A percentile compares a stretch with the other conserved stretches of the same genome.
Evolutionary conservation across 1,140 invertebrate species (phyloP).

Genomic region (Andricus grossulariae): DNA sequence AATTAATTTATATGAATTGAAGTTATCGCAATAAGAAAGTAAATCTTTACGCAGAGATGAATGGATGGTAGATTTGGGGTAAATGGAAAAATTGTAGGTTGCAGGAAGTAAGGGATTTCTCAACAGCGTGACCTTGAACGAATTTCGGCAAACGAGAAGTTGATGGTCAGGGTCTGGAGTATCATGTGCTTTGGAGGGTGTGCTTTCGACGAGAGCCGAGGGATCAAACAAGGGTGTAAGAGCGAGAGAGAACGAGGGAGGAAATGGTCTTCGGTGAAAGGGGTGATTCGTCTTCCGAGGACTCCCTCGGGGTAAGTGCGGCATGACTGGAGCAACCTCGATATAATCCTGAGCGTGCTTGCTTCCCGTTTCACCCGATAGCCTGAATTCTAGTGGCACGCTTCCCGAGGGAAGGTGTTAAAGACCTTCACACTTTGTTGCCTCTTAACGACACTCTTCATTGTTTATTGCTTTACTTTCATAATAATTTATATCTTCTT

Average conservation of each 20-base stretch:
- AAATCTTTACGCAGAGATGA: too few species aligned
- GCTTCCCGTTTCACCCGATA: conserved; percentile 24
- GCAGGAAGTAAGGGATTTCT: not conserved
- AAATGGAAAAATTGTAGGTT: too few species aligned
- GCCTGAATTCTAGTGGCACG: conserved; percentile 25
- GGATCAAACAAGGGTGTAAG: conserved; percentile 28
- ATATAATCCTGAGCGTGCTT: conserved; percentile 29
- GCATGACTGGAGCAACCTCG: conserved; percentile 25
- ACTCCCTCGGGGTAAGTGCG: conserved; percentile 22
- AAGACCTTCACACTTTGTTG: conserved; percentile 8
- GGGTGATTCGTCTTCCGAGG: conserved; percentile 34
- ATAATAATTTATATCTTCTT: too few species aligned
- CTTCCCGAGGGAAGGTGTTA: conserved; percentile 19
- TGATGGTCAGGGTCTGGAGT: conserved; percentile 29
- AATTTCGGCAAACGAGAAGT: conserved; percentile 16
- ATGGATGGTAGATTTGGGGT: too few species aligned
- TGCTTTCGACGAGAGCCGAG: conserved; percentile 39
- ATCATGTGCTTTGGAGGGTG: conserved; percentile 31
- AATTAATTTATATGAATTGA: too few species aligned
- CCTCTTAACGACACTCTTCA: not conserved
- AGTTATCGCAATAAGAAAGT: too few species aligned
- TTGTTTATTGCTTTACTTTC: not conserved
- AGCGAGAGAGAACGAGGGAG: conserved; percentile 36
- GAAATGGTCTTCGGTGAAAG: conserved; percentile 41
- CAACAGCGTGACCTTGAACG: conserved; percentile 25